Conservation (phyloP, 1,140 invertebrate species). For the Paraescarpia echinospica region DNA sequence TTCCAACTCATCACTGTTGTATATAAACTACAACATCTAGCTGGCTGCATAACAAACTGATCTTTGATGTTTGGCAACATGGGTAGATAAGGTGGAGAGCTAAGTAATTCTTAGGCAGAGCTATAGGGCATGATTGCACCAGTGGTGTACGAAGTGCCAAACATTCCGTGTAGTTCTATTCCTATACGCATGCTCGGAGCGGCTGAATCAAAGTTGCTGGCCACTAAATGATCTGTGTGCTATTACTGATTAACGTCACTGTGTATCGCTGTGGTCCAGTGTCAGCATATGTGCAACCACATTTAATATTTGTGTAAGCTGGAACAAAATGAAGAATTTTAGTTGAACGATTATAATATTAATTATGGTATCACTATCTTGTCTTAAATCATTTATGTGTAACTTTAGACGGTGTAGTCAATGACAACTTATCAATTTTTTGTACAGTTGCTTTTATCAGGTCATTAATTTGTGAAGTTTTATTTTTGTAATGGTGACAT, state of each 20-base stretch:
- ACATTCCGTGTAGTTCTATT: neutral
- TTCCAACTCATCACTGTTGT: neutral
- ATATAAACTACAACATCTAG: neutral
- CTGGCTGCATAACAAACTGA: neutral
- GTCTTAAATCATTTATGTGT: neutral
- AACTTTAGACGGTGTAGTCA: neutral
- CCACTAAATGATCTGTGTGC: neutral
- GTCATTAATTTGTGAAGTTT: neutral
- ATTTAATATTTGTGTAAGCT: neutral
- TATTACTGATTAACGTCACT: neutral
- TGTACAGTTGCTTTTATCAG: no score
- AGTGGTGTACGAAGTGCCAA: neutral
- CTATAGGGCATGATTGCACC: neutral
- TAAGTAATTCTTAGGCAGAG: neutral
- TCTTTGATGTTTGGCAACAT: neutral
- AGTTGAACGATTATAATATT: neutral
- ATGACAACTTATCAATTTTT: no score
- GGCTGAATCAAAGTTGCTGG: neutral
- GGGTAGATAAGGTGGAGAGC: neutral
- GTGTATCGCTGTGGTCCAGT: neutral
- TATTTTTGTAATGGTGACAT: no score
- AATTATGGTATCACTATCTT: neutral
- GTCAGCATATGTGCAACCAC: neutral
- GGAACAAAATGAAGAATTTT: neutral
- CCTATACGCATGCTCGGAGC: neutral